Conservation (phyloP, 2,888 invertebrate species). For the Athetis lepigone region DNA sequence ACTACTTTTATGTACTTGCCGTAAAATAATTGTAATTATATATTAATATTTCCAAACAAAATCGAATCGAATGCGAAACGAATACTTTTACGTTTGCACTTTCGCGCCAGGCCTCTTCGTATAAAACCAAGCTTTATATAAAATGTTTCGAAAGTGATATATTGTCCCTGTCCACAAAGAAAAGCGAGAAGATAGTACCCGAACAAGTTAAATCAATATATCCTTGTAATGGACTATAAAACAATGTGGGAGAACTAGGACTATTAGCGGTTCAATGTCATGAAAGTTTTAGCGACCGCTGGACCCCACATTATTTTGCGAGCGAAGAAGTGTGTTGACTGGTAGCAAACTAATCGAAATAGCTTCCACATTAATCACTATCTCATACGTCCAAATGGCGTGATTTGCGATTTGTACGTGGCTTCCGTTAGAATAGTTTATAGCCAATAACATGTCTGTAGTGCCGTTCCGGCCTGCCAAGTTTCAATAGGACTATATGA, state of each 20-base stretch:
- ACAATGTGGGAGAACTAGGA: slow-evolving; percentile 42
- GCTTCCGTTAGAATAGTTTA: slow-evolving; percentile 33
- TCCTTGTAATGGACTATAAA: slow-evolving; percentile 56
- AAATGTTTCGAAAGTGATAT: slow-evolving; percentile 40
- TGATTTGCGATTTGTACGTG: slow-evolving; percentile 48
- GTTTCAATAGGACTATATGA: background rate
- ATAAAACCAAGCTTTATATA: slow-evolving; percentile 24
- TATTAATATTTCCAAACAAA: too few species aligned
- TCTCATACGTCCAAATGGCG: slow-evolving; percentile 34
- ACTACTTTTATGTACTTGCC: too few species aligned
- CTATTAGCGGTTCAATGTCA: slow-evolving; percentile 57
- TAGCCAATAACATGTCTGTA: slow-evolving; percentile 19
- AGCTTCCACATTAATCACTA: slow-evolving; percentile 49
- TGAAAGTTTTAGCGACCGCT: slow-evolving; percentile 45
- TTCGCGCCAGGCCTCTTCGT: background rate
- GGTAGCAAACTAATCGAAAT: slow-evolving; percentile 31
- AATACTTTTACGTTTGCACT: background rate
- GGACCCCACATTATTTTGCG: slow-evolving; percentile 22
- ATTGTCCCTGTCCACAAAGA: slow-evolving; percentile 31
- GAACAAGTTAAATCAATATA: slow-evolving; percentile 50
- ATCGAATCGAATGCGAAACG: background rate
- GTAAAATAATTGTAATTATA: too few species aligned
- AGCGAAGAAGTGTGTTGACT: slow-evolving; percentile 3
- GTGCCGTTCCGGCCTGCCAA: background rate
- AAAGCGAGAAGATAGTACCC: slow-evolving; percentile 12